A percentile compares a stretch with the other conserved stretches of the same genome.
Conservation (phyloP, 2,888 invertebrate genomes). For the Orthosia gracilis region DNA sequence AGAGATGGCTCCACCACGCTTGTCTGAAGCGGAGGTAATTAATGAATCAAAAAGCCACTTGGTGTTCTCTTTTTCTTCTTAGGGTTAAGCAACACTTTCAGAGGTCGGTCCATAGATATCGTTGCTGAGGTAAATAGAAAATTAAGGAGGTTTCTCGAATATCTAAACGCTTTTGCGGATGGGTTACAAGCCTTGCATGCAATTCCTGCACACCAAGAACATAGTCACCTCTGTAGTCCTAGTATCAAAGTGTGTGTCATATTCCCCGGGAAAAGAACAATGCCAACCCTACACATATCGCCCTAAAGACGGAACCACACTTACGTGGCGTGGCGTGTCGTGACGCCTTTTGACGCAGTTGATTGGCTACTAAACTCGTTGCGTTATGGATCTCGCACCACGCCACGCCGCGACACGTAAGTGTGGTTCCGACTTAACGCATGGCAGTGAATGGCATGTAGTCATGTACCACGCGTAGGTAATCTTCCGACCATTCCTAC, state of each 20-base stretch:
- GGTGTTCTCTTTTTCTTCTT: too few relatives aligned
- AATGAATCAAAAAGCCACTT: neutral
- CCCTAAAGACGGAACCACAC: too few relatives aligned
- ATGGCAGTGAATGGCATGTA: conserved; percentile 10
- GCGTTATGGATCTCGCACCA: too few relatives aligned
- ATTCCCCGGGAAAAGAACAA: conserved; percentile 5
- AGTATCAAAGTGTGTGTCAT: conserved; percentile 3
- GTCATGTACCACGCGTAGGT: conserved; percentile 9
- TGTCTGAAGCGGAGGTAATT: conserved; percentile 75
- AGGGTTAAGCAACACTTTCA: too few relatives aligned
- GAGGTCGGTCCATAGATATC: too few relatives aligned
- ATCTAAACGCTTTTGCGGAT: conserved; percentile 12
- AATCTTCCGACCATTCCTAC: conserved; percentile 16
- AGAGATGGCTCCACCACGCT: conserved; percentile 81
- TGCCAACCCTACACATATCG: conserved; percentile 7
- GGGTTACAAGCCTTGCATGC: neutral
- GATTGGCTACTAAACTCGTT: too few relatives aligned
- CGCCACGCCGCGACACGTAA: too few relatives aligned
- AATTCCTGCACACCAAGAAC: conserved; percentile 1
- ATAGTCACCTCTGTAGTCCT: neutral
- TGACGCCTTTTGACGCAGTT: too few relatives aligned
- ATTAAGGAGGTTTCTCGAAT: neutral
- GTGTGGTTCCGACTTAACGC: neutral
- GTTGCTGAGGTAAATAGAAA: neutral
- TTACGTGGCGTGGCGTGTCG: too few relatives aligned